Evolutionary conservation across 2,888 invertebrate species (phyloP), one percentile per base, ranked within the genome.

Genomic region (Coronaproctus castanopsis): DNA sequence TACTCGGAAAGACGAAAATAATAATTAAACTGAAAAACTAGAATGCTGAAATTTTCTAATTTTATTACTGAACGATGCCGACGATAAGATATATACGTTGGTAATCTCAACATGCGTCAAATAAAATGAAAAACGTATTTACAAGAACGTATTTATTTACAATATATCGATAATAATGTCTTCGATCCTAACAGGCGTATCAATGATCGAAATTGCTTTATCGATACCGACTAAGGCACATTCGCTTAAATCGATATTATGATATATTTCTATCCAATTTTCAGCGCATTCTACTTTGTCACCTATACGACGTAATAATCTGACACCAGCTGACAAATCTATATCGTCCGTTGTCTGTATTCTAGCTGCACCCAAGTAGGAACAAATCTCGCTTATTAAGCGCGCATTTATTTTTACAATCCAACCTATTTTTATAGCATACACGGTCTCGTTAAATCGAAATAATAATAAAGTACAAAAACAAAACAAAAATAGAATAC

Each of bases 351-450:
- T 69, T 18, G 70, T 67, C 49, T 66, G 67, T 14, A 63, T 67
- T 24, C 76, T 65, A 2, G 76, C 76, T 19, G 74, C 75, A 1
- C 77, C 77, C 23, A 77, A 67, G 20, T 67, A 66, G 52, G 70
- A 69, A 52, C 70, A 70, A 0, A 71, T 70, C 24, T 66, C 64
- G 0, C 73, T 77, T 21, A 76, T 68, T 1, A 60, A 64, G 64
- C 73, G 62, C 1, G 74, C 73, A 63, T 75, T 71, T 22, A 76
- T 71, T 21, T 65, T 65, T 21, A 65, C 63, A 1, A 77, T 67
- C 56, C 67, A 71, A 52, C 76, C 76, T 74, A 63, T 20, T 62
- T 20, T 54, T 24, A 50, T 56, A 21, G 24, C 2, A 19, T 21
- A 36, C 21, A 52, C 58, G 24, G 52, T 19, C 54, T 52, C 53